Evolutionary conservation across 2,888 invertebrate genomes (phyloP), one percentile per base, ranked within the genome.

Genomic region (Agrotis clavis): DNA sequence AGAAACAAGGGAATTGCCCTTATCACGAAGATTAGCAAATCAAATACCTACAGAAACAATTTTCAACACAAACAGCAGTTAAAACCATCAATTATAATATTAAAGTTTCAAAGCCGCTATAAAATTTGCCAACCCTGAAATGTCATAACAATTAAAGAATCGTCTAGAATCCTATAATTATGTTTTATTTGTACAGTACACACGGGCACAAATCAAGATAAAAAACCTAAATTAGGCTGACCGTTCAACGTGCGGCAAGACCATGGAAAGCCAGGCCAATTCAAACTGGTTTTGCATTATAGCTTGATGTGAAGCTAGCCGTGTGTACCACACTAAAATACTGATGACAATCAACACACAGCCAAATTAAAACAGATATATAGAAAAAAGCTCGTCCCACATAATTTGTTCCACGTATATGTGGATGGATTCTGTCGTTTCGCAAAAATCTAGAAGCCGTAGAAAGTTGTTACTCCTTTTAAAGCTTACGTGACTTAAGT

Each of bases 391-490:
- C 13, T 71, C 51, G 65, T 71, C 25, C 71, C 53, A 71, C 63
- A 77, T 79, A 63, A n/a, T 41, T 57, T 59, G 21, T 54, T 60
- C 25, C 54, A 41, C 41, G 41, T 59, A 48, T 59, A 59, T 64
- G 68, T 56, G 69, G 75, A 50, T 65, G 45, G 53, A 68, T 74
- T 71, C 59, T 64, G 56, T 25, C 25, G 64, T 83, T 86, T 83
- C 82, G 87, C 74, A 86, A 85, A 84, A 75, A 77, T 73, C 74
- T 72, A 74, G 66, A 69, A 65, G 67, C 64, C 54, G 67, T 85
- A 83, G 86, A 86, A 86, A 86, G 86, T 82, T 81, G 87, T 80
- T 45, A 72, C 67, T 74, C 86, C 86, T 79, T 87, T 69, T 82
- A 72, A 18, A 80, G 79, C 62, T 69, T 63, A 67, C 68, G 69